phyloP scores from a whole-genome alignment of 2,797 vertebrate genomes.

The Hippopotamyrus pictus region DNA sequence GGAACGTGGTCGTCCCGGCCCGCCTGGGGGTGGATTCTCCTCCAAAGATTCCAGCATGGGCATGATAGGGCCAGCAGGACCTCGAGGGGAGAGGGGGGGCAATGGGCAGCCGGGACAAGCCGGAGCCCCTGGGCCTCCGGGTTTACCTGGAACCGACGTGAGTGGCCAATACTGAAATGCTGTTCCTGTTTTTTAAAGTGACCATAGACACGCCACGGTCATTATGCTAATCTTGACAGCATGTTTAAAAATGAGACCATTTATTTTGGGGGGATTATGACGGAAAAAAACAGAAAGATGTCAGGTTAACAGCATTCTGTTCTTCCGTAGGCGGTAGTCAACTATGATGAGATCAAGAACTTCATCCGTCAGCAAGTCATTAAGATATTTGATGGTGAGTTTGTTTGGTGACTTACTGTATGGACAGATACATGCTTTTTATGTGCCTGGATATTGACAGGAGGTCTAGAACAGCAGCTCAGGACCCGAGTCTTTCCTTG shows the following conservation, averaged over 20 bases:
- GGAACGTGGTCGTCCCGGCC: constrained; percentile 84
- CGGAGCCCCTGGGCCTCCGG: constrained; percentile 66
- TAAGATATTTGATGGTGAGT: constrained; percentile 91
- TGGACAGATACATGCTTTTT: not conserved
- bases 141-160: constrained; percentile 76
- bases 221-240: not conserved
- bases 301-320: not conserved
- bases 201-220: not conserved
- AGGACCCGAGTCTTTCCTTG: not conserved
- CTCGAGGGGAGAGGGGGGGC: constrained; percentile 79
- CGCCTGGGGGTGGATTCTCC: constrained; percentile 63
- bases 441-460: not conserved
- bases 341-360: constrained; percentile 87
- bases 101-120: constrained; percentile 65
- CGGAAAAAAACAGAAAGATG: not conserved
- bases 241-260: not conserved
- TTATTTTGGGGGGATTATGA: not conserved
- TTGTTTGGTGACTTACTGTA: not conserved
- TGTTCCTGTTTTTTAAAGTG: not conserved
- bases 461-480: not conserved
- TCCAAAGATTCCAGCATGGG: constrained; percentile 78
- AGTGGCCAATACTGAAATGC: constrained; percentile 39
- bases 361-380: constrained; percentile 91
- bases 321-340: constrained; percentile 73
- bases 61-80: constrained; percentile 72